Base-by-base conservation (phyloP, 2,797 vertebrate genomes). In the Alectoris magna region DNA sequence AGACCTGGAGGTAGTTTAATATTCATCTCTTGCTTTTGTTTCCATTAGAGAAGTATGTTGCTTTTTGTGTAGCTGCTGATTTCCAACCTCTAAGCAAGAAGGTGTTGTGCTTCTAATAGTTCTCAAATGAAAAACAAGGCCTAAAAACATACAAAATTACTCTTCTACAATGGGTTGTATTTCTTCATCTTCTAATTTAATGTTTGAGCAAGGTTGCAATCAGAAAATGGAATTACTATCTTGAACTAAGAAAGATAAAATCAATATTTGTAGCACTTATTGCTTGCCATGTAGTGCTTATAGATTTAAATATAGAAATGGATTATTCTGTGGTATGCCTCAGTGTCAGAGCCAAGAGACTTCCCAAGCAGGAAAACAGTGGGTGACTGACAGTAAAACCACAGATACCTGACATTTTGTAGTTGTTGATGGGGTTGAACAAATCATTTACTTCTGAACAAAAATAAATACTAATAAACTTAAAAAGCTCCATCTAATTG, bases 251-350 rank as follows among this genome's bases (percentile, higher is more conserved):
- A 59, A 92, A 96, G 89, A 95, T 91, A 95, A 96, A 97, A 97
- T 96, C 94, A 93, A 97, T 97, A 96, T 75, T 93, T 96, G 84
- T 90, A 95, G 84, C 88, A 79, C 93, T 94, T 97, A 97, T 93
- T 95, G 89, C 86, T 88, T 94, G 91, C 84, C 80, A 72, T 90
- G 91, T 93, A 91, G 80, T 82, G 93, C 86, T 96, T 95, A 95
- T 84, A 96, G 94, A 94, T 96, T 96, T 94, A 96, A 93, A 96
- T 96, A 96, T 95, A 97, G 96, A 96, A 96, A 95, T 74, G 66
- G 93, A 93, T 96, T 96, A 84, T 96, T 96, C 87, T 87, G 58
- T 86, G 77, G 79, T 96, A 93, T 97, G 95, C 97, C 70, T 96
- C 95, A 95, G 87, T 94, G 96, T 92, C 95, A 97, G 88, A 95